These are phyloP conservation scores for Nycteola revayana DNA, from an alignment of 2,888 invertebrate genomes.

Conservation along the genomic window DNA sequence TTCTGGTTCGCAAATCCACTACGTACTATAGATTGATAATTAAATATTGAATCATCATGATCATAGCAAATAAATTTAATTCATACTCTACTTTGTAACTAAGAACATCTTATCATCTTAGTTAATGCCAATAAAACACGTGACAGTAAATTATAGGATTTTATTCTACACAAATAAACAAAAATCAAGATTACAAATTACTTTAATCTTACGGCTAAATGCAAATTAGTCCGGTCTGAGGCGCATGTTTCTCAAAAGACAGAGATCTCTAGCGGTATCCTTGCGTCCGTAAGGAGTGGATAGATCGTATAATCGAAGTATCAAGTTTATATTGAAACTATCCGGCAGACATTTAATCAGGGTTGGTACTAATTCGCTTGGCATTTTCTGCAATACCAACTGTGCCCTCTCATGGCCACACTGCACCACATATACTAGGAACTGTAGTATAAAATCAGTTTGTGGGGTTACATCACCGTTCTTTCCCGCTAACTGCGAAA, in stretches of 20 bases:
- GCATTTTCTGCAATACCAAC: constrained; percentile 88
- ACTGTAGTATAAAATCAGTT: constrained; percentile 91
- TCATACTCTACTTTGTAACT: too few relatives aligned
- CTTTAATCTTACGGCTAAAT: constrained; percentile 5
- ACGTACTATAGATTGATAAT: too few relatives aligned
- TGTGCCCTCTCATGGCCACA: constrained; percentile 88
- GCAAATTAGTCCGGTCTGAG: constrained; percentile 77
- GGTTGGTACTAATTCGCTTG: constrained; percentile 88
- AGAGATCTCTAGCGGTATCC: constrained; percentile 93
- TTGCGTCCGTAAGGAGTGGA: constrained; percentile 88
- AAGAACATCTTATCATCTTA: too few relatives aligned
- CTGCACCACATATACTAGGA: constrained; percentile 88
- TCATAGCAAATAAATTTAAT: too few relatives aligned
- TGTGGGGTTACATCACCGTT: constrained; percentile 92
- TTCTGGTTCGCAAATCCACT: too few relatives aligned
- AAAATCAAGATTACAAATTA: constrained; percentile 1
- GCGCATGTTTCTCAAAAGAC: constrained; percentile 91
- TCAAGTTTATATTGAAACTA: constrained; percentile 87
- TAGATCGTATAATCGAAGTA: constrained; percentile 91
- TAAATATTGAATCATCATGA: too few relatives aligned
- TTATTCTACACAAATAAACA: constrained; percentile 3
- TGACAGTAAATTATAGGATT: background rate
- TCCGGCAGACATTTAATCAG: constrained; percentile 91
- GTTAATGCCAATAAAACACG: constrained; percentile 5
- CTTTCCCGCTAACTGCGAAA: constrained; percentile 85